Base-by-base conservation (phyloP, 2,888 invertebrate genomes). In the Parapristionchus giblindavisi region DNA sequence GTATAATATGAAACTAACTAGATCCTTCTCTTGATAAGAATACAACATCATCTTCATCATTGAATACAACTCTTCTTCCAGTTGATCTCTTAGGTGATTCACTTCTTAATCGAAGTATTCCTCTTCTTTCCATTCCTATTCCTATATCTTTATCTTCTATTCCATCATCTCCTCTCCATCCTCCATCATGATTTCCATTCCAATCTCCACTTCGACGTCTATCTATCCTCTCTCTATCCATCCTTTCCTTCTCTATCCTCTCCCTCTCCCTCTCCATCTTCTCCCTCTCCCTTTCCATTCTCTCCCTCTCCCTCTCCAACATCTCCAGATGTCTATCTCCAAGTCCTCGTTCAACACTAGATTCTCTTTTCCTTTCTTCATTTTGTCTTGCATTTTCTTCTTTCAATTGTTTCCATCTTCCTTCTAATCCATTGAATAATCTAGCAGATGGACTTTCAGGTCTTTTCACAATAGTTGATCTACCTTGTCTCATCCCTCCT, bases 351-450 rank as follows among this genome's bases (percentile, higher is more conserved):
- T 71, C 71, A 27, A 56, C 29, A n/a, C n/a, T 21, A 51, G 14
- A 51, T 29, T 58, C 71, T 40, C 58, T 43, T 34, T 29, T 71
- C 43, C 38, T 58, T 24, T 29, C 71, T 29, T 71, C 56, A 71
- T 71, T 71, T 27, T 71, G 71, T 29, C 58, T 24, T 21, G 17
- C n/a, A 36, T 60, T 61, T 38, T 73, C 60, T 29, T 73, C 60
- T 36, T 73, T 73, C 60, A 73, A 24, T 61, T 61, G 60, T 27
- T 51, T 73, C 73, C 73, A 73, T 73, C 73, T 60, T 36, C 61
- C 73, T 38, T 73, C 73, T 61, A 73, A 61, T 60, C 61, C 73
- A 73, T 38, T 73, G 60, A 73, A 48, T 32, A 73, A 48, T 36
- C 36, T 73, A 3, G 73, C 73, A 51, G 73, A 40, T 1, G 73